Percentiles rank a stretch among this genome's conserved stretches.
Evolutionary conservation across 2,888 invertebrate genomes (phyloP).

Genomic region (Cheilosia scutellata): DNA sequence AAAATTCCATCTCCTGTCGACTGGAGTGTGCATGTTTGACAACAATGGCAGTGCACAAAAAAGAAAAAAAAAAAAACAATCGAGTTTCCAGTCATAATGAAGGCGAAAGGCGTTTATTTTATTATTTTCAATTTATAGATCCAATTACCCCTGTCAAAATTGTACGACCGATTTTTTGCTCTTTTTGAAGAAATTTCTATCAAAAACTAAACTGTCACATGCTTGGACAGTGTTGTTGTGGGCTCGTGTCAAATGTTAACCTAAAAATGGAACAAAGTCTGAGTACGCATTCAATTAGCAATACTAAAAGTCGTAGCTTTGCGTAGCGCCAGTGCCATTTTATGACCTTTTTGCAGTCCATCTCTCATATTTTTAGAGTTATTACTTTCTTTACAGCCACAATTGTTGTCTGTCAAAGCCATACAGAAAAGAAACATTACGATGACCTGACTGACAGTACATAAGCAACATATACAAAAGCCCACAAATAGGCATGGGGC

Average conservation of each 20-base stretch:
- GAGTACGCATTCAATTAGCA: slow-evolving; percentile 37
- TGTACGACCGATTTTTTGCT: slow-evolving; percentile 3
- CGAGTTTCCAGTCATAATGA: not conserved
- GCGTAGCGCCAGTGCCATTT: slow-evolving; percentile 17
- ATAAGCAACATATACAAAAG: slow-evolving; percentile 28
- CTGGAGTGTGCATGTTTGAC: slow-evolving; percentile 61
- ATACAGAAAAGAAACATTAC: slow-evolving; percentile 23
- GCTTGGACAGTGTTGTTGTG: not conserved
- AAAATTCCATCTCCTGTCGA: slow-evolving; percentile 58
- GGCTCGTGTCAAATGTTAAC: slow-evolving; percentile 58
- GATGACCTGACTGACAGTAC: slow-evolving; percentile 60
- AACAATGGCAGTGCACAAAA: slow-evolving; percentile 56
- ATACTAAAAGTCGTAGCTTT: slow-evolving; percentile 38
- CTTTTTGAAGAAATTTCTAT: slow-evolving; percentile 13
- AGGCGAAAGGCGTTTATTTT: slow-evolving; percentile 56
- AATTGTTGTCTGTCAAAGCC: slow-evolving; percentile 47
- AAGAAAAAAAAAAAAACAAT: slow-evolving; percentile 17
- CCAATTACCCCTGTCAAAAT: slow-evolving; percentile 44
- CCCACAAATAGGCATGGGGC: slow-evolving; percentile 11
- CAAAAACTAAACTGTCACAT: not conserved
- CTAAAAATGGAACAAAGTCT: slow-evolving; percentile 24
- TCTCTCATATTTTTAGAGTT: slow-evolving; percentile 26
- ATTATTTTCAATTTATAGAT: slow-evolving; percentile 48
- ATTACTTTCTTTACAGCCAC: slow-evolving; percentile 57
- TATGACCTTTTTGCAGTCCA: slow-evolving; percentile 52